Conservation (phyloP, 2,113 vertebrate genomes). For the Tychaedon coryphoeus region DNA sequence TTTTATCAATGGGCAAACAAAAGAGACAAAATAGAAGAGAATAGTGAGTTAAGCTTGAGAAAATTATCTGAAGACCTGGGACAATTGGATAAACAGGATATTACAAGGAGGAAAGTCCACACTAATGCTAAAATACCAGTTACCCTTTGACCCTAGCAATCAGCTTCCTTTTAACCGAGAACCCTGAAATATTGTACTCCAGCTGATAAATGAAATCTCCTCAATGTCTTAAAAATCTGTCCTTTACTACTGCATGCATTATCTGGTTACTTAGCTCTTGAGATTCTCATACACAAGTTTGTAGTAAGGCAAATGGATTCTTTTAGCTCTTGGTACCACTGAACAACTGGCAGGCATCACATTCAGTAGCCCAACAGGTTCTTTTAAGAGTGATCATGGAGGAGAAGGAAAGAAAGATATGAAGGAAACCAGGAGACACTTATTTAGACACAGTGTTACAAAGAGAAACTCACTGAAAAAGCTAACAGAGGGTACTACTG, state of each 20-base stretch:
- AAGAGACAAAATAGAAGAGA: neutral
- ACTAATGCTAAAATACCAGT: neutral
- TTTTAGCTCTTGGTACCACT: neutral
- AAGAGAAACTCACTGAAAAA: neutral
- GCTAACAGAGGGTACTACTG: neutral
- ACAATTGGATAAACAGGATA: neutral
- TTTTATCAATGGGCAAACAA: neutral
- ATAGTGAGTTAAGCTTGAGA: neutral
- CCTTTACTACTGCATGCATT: neutral
- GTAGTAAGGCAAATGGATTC: neutral
- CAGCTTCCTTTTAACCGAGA: neutral
- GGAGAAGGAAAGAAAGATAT: neutral
- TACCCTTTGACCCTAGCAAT: neutral
- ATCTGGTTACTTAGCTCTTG: neutral
- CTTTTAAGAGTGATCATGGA: neutral
- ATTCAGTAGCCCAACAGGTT: fast-evolving
- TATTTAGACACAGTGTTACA: neutral
- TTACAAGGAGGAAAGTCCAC: neutral
- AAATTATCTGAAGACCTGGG: neutral
- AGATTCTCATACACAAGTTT: neutral
- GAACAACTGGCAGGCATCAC: neutral
- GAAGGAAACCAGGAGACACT: neutral
- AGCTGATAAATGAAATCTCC: neutral
- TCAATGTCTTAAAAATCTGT: neutral
- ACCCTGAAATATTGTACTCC: neutral